Evolutionary conservation across 2,888 invertebrate genomes (phyloP), one percentile per base, ranked within the genome.

Genomic region (Sacculina carcini): DNA sequence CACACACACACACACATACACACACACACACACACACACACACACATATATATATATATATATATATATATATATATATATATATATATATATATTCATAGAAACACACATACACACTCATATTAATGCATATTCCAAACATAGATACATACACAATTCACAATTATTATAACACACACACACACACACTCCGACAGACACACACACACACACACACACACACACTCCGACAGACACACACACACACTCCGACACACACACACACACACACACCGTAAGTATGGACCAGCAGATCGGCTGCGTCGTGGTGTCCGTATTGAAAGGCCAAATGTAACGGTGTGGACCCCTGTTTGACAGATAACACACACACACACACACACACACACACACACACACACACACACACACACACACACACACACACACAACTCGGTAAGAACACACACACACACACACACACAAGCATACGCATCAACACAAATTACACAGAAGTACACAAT

Each of bases 201-300:
- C n/a, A n/a, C n/a, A n/a, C n/a, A n/a, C n/a, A n/a, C n/a, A n/a
- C n/a, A n/a, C 19, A 5, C 19, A 23, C 40, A 40, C 31, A 73
- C 78, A n/a, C n/a, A n/a, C n/a, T n/a, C n/a, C n/a, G n/a, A n/a
- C n/a, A n/a, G n/a, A n/a, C n/a, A n/a, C n/a, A n/a, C n/a, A n/a
- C n/a, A n/a, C n/a, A n/a, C n/a, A n/a, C n/a, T n/a, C n/a, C n/a
- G n/a, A n/a, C n/a, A n/a, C n/a, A n/a, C n/a, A n/a, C n/a, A n/a
- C n/a, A n/a, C n/a, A n/a, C n/a, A n/a, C n/a, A n/a, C n/a, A 76
- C 72, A 90, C 90, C 81, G 65, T 89, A 92, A 28, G 79, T 81
- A 65, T 85, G 78, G 50, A 83, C 78, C n/a, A 94, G 72, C 12
- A 90, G 70, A 61, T 82, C 79, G 66, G 80, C 87, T 51, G 87